Evolutionary conservation across 2,113 vertebrate species (phyloP).

Genomic region (Lepidothrix coronata): DNA sequence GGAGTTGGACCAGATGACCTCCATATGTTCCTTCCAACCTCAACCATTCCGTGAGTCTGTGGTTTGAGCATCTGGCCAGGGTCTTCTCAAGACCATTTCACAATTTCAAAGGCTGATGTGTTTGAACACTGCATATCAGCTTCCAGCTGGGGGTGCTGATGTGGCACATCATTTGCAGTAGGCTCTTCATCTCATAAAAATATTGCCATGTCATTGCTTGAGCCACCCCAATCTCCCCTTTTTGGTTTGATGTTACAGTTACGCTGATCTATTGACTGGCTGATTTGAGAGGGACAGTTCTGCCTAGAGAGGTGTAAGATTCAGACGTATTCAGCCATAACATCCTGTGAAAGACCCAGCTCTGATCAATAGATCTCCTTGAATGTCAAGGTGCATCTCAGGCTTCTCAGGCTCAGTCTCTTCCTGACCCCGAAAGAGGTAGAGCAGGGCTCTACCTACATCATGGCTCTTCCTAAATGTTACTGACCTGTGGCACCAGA

Average conservation of each 20-base stretch:
- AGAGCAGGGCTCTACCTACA: neutral
- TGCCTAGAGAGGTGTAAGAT: neutral
- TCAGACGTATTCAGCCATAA: neutral
- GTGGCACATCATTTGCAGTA: neutral
- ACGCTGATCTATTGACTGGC: neutral
- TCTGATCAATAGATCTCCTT: neutral
- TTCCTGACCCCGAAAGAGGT: neutral
- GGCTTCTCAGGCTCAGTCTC: neutral
- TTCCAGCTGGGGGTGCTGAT: neutral
- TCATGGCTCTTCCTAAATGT: neutral
- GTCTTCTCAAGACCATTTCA: neutral
- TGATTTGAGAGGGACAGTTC: neutral
- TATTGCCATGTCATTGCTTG: neutral
- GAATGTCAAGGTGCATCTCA: neutral
- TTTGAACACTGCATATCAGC: neutral
- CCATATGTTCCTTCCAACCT: neutral
- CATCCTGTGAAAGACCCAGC: neutral
- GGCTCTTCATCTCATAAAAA: neutral
- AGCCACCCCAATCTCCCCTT: neutral
- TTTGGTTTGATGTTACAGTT: neutral
- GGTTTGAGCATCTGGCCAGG: neutral
- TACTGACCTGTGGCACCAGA: neutral
- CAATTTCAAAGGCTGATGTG: neutral
- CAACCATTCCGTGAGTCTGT: neutral
- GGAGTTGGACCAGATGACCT: neutral